Conservation (phyloP, 1,140 invertebrate genomes). For the Procambarus clarkii region DNA sequence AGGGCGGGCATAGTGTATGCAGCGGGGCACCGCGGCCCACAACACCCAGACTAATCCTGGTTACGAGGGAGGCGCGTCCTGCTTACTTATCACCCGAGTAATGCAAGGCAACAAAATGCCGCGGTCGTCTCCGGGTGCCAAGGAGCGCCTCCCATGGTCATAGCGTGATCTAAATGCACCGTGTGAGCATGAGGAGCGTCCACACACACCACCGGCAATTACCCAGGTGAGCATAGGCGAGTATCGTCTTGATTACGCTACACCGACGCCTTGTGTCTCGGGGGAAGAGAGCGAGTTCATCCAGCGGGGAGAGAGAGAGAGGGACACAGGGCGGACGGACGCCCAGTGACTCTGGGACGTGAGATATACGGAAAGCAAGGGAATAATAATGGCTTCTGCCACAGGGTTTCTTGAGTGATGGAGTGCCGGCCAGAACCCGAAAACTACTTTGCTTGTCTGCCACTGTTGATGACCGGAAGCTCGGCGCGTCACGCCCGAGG, state of each 20-base stretch:
- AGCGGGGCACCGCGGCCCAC: neutral
- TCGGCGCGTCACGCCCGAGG: neutral
- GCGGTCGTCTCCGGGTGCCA: constrained; percentile 27
- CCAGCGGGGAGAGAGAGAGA: too few species aligned
- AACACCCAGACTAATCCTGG: constrained; percentile 19
- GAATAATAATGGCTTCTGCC: neutral
- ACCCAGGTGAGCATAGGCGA: constrained; percentile 22
- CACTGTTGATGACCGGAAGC: neutral
- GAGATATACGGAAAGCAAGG: neutral
- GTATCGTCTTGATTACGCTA: constrained; percentile 25
- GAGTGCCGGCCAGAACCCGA: too few species aligned
- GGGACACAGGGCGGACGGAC: too few species aligned
- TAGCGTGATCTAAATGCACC: constrained; percentile 27
- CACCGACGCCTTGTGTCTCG: neutral
- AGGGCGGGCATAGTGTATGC: neutral
- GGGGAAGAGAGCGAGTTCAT: too few species aligned
- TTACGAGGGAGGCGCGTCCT: neutral
- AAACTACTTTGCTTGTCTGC: neutral
- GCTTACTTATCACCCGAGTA: constrained; percentile 30
- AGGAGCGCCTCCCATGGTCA: constrained; percentile 29
- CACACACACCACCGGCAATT: constrained; percentile 28
- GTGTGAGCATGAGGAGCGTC: constrained; percentile 7
- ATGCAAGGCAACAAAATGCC: constrained; percentile 30
- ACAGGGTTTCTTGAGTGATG: too few species aligned
- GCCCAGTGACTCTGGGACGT: too few species aligned